Evolutionary conservation across 2,797 vertebrate genomes (phyloP).

Genomic region (Cryptoprocta ferox): DNA sequence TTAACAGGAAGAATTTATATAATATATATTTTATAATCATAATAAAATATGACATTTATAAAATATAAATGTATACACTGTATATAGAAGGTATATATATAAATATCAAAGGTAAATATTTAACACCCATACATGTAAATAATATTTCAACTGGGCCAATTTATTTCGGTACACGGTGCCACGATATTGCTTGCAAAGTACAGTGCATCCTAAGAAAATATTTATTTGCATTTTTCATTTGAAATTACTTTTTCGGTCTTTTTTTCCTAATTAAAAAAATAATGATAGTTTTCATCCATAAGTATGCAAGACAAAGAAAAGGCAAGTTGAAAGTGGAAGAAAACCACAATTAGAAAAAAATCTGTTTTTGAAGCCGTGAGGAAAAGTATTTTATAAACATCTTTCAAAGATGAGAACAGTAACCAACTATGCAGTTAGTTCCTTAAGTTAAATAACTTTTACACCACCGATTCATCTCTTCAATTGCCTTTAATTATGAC

Average conservation of each 20-base stretch:
- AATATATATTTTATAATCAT: background rate
- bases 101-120: background rate
- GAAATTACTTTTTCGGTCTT: constrained; percentile 29
- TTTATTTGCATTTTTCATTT: background rate
- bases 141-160: background rate
- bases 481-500: constrained; percentile 1
- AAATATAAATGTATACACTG: background rate
- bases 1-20: background rate
- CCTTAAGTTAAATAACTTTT: constrained; percentile 39
- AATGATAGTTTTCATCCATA: background rate
- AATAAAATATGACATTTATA: background rate
- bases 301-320: constrained; percentile 37
- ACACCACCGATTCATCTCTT: constrained; percentile 7
- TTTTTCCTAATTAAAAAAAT: background rate
- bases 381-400: constrained; percentile 48
- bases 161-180: constrained; percentile 19
- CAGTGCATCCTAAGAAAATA: background rate
- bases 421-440: background rate
- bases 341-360: constrained; percentile 6
- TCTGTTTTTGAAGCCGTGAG: background rate
- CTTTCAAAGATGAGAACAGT: constrained; percentile 33
- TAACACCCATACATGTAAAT: background rate
- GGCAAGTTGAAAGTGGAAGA: background rate
- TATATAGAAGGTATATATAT: background rate
- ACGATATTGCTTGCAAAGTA: constrained; percentile 15